Evolutionary conservation across 2,797 vertebrate genomes (phyloP).

Genomic region (Acanthiza pusilla): DNA sequence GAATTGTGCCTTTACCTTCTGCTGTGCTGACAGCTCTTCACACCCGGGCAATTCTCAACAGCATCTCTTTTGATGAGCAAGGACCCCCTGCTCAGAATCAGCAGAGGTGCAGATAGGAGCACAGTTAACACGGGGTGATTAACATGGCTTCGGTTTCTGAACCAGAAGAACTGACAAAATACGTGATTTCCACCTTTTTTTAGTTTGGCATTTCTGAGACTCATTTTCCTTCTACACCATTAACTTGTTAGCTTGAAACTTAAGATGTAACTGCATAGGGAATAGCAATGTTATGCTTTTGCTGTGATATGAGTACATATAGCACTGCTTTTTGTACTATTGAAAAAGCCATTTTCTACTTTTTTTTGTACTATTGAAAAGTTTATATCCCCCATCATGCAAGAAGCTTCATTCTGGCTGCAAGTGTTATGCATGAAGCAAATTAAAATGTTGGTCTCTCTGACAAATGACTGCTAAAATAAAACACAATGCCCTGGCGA

Average conservation of each 20-base stretch:
- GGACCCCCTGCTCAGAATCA: neutral
- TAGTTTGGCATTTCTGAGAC: neutral
- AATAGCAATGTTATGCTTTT: neutral
- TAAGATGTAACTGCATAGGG: neutral
- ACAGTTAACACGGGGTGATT: neutral
- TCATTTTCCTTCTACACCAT: neutral
- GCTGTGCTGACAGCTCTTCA: neutral
- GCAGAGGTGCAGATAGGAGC: neutral
- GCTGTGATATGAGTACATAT: neutral
- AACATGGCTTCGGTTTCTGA: neutral
- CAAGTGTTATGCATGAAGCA: neutral
- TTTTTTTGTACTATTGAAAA: neutral
- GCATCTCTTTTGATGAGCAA: neutral
- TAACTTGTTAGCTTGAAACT: neutral
- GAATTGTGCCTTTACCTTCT: accelerated
- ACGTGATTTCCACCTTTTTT: neutral
- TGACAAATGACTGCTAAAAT: neutral
- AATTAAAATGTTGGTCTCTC: neutral
- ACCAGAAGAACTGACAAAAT: neutral
- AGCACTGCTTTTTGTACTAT: neutral
- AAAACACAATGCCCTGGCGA: accelerated
- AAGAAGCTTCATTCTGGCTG: neutral
- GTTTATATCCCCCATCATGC: neutral
- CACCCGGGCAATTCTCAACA: neutral
- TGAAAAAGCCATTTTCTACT: no score